Evolutionary conservation across 2,888 invertebrate species (phyloP), one percentile per base, ranked within the genome.

Genomic region (Leucophora obtusa): DNA sequence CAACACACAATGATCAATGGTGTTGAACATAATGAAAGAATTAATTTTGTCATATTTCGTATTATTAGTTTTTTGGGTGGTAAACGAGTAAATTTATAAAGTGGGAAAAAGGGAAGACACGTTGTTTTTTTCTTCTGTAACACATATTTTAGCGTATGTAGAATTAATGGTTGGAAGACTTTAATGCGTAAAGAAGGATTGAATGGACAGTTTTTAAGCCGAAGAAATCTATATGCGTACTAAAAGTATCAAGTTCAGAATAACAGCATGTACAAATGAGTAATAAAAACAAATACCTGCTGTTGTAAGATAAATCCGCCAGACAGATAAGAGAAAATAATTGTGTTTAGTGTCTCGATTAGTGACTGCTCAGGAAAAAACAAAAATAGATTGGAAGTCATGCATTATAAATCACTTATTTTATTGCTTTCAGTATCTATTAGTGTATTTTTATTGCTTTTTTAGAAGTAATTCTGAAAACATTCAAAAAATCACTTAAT

Each of bases 1-100:
- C 35, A 38, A 47, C 50, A 50, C n/a, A 50, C 35, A 65, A 53
- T 81, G 72, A 81, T 81, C 79, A 80, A 76, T 76, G 68, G 59
- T 77, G 70, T 63, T 69, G 73, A 73, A 72, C 80, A 78, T 78
- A 72, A 78, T 78, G 66, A 56, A 54, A 78, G 71, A 71, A 78
- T 78, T 78, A 78, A 78, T 78, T 72, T 72, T 78, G 59, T 72
- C 24, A 60, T 24, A 18, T 43, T 47, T 38, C 14, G 11, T 77
- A 14, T 11, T 18, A 18, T 21, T 9, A 1, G 38, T 24, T 17
- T 21, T 76, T 70, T 70, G 56, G 76, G 65, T 77, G 77, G 71
- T 54, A 60, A 54, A n/a, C 14, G 15, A 47, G 14, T 14, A 6
- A 47, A 47, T 47, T 28, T 47, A 47, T 47, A 38, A 15, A 60